These are phyloP conservation scores for Lethenteron reissneri DNA, from an alignment of 2,113 vertebrate species.

Conservation along the genomic window DNA sequence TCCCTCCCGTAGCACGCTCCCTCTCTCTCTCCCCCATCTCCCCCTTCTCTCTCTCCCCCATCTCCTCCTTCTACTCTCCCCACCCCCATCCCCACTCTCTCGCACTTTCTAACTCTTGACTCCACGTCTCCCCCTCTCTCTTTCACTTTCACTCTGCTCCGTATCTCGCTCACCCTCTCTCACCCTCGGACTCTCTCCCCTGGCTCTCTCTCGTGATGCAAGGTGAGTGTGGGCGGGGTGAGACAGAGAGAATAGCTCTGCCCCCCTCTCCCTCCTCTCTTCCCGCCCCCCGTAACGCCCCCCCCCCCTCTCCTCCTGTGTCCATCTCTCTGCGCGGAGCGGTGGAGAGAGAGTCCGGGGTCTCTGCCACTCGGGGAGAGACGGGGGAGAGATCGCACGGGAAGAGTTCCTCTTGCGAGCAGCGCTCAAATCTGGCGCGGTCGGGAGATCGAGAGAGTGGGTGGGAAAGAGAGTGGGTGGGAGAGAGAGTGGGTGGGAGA, in stretches of 20 bases:
- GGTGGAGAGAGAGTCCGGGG: neutral
- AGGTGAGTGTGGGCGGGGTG: too few relatives aligned
- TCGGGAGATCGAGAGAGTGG: too few relatives aligned
- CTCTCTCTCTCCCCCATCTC: neutral
- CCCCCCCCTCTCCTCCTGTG: neutral
- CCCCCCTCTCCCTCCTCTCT: neutral
- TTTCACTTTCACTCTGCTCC: neutral
- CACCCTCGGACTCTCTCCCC: neutral
- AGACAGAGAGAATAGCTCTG: too few relatives aligned
- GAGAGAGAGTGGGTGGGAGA: too few relatives aligned
- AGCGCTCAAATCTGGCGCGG: neutral
- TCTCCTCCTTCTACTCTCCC: neutral
- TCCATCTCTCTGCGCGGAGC: neutral
- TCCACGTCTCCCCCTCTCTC: neutral
- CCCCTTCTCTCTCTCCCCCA: neutral
- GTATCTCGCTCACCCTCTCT: neutral
- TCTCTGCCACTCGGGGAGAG: neutral
- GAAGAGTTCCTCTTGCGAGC: neutral
- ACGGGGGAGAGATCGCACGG: neutral
- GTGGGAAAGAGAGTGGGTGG: too few relatives aligned
- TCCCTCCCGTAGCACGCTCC: neutral
- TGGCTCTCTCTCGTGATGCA: too few relatives aligned
- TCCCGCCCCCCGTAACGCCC: neutral
- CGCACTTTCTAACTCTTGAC: neutral
- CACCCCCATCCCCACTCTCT: neutral